Base-by-base conservation (phyloP, 2,797 vertebrate species). In the Periophthalmus magnuspinnatus region DNA sequence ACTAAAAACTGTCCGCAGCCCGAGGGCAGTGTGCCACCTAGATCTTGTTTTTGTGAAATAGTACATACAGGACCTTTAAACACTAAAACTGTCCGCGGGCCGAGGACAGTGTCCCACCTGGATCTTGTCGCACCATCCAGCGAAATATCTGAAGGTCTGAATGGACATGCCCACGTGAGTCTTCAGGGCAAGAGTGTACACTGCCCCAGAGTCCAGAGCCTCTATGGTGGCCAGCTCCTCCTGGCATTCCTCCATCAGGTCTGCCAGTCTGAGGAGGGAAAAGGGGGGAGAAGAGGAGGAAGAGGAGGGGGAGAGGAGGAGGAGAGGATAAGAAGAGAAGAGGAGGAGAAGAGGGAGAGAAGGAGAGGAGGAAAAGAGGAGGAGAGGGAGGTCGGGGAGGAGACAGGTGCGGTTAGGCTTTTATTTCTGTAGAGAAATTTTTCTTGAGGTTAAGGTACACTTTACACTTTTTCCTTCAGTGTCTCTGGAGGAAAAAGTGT, bases 101-200 rank as follows among this genome's bases (percentile, higher is more conserved):
- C 2, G 45, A 47, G 45, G 11, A 2, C 38, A 41, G n/a, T n/a
- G n/a, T n/a, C 89, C 80, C 56, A 96, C 96, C 90, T 97, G 95
- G 78, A 97, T 96, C 85, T 97, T 97, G 89, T 97, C 96, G 19
- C 96, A 97, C 96, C 96, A 97, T 75, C 96, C 95, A 1, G 95
- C 95, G 8, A 96, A 96, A 86, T 97, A 97, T 72, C 94, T 91
- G 86, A 96, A 97, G 8, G 95, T 96, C 85, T 97, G 96, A 73
- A 96, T 93, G 74, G 96, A 96, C 96, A 97, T 97, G 78, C 96
- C 95, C 63, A 97, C 93, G 0, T 97, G 96, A 8, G 96, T 97
- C 87, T 96, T 97, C 34, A 97, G 88, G 1, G 96, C 96, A 85
- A 97, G 87, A 0, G 96, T 96, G 90, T 96, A 97, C 66, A 96